These are phyloP conservation scores for Dasypolia templi DNA, from an alignment of 2,888 invertebrate genomes.

Conservation along the genomic window DNA sequence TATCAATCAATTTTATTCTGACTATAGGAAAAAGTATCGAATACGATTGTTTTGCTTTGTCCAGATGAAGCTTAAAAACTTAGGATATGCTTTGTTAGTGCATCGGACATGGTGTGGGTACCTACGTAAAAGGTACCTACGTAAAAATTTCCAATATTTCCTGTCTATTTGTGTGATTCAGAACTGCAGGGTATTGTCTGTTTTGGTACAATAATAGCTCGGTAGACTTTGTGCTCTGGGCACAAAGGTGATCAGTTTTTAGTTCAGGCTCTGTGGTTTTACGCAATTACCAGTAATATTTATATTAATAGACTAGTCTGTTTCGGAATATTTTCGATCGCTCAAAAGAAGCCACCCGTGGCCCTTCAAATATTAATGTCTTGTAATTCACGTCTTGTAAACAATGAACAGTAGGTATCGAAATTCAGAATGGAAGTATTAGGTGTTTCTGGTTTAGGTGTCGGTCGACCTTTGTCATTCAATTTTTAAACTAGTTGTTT, in stretches of 20 bases:
- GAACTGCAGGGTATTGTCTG: slow-evolving; percentile 10
- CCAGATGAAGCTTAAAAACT: slow-evolving; percentile 4
- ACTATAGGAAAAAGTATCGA: not conserved
- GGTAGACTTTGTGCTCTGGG: not conserved
- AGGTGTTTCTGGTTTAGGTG: not conserved
- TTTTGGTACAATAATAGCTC: slow-evolving; percentile 11
- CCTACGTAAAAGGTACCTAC: not conserved
- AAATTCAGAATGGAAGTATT: not conserved
- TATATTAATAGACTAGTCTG: not conserved
- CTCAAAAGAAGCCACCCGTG: not conserved
- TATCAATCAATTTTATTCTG: not conserved
- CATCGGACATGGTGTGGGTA: not conserved
- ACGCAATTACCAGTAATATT: not conserved
- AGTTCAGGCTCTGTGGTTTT: not conserved
- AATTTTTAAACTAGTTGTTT: not conserved
- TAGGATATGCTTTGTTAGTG: not conserved
- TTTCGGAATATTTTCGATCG: not conserved
- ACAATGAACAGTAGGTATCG: not conserved
- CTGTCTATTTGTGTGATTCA: not conserved
- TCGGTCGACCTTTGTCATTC: not conserved
- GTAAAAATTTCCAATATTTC: slow-evolving; percentile 2
- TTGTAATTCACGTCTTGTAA: not conserved
- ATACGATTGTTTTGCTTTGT: not conserved
- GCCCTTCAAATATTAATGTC: not conserved
- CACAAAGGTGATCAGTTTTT: slow-evolving; percentile 8